Percentiles rank a stretch among this genome's conserved stretches.
These are phyloP conservation scores for Drosophila punjabiensis DNA, from an alignment of 1,140 invertebrate species.

Conservation along the genomic window DNA sequence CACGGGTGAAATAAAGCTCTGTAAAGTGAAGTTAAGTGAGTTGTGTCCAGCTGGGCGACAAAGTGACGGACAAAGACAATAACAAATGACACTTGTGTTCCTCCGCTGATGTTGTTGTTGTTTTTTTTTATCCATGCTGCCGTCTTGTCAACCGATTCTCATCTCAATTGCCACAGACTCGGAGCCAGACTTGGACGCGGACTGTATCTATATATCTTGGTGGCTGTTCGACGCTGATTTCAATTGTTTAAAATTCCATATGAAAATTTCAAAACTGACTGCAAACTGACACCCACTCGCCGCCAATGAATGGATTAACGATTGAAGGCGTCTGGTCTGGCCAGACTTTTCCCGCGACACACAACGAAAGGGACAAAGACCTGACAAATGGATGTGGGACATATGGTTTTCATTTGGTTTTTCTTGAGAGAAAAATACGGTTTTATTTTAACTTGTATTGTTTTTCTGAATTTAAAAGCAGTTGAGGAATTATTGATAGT, in stretches of 20 bases:
- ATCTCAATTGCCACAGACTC: slow-evolving; percentile 49
- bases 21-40: slow-evolving; percentile 16
- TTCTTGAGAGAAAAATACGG: slow-evolving; percentile 9
- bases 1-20: neutral
- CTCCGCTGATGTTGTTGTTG: slow-evolving; percentile 9
- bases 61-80: slow-evolving; percentile 56
- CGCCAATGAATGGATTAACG: slow-evolving; percentile 31
- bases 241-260: slow-evolving; percentile 54
- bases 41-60: slow-evolving; percentile 35
- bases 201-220: slow-evolving; percentile 33
- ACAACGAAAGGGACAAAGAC: slow-evolving; percentile 25
- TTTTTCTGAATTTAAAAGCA: neutral
- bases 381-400: slow-evolving; percentile 19
- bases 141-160: slow-evolving; percentile 51
- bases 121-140: slow-evolving; percentile 5
- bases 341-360: slow-evolving; percentile 36
- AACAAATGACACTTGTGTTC: slow-evolving; percentile 71
- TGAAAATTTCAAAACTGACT: slow-evolving; percentile 27
- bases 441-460: slow-evolving; percentile 9
- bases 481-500: neutral
- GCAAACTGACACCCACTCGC: slow-evolving; percentile 37
- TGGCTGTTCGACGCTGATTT: slow-evolving; percentile 30
- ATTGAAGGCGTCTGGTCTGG: slow-evolving; percentile 40
- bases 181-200: slow-evolving; percentile 10
- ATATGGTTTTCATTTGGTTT: slow-evolving; percentile 17